A percentile compares a stretch with the other conserved stretches of the same genome.
Conservation (phyloP, 2,888 invertebrate genomes). For the Pyrrhosoma nymphula region DNA sequence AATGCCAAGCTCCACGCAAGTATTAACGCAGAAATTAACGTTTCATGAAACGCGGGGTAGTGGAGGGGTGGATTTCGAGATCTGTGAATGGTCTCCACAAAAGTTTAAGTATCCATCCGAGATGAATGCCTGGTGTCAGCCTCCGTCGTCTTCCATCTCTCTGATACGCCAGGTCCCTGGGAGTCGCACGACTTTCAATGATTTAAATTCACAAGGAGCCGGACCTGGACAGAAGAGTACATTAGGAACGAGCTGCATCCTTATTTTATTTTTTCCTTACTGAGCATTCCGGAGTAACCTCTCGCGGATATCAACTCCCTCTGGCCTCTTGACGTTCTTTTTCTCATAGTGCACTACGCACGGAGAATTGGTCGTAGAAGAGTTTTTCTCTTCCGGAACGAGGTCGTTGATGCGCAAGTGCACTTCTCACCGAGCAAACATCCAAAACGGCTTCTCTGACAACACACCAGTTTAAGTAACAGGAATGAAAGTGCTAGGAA, state of each 20-base stretch:
- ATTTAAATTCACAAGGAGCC: not conserved
- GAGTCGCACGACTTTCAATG: not conserved
- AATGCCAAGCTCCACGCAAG: too few species aligned
- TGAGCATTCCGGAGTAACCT: not conserved
- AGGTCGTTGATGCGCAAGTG: not conserved
- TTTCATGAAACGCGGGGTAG: not conserved
- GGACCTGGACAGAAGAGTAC: not conserved
- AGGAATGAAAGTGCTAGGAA: too few species aligned
- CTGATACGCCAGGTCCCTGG: not conserved
- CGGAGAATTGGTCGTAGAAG: too few species aligned
- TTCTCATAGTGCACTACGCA: not conserved
- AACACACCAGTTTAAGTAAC: too few species aligned
- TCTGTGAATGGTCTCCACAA: not conserved
- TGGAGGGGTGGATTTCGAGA: not conserved
- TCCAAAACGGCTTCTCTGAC: too few species aligned
- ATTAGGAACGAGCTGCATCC: not conserved
- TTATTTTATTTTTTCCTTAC: not conserved
- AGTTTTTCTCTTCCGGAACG: not conserved
- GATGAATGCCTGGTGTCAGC: not conserved
- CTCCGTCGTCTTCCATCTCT: too few species aligned
- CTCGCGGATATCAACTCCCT: not conserved
- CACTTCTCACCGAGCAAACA: too few species aligned
- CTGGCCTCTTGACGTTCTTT: not conserved
- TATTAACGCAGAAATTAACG: not conserved
- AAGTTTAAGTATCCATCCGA: not conserved